Base-by-base conservation (phyloP, 2,888 invertebrate genomes). In the Acanthoscelides obtectus region DNA sequence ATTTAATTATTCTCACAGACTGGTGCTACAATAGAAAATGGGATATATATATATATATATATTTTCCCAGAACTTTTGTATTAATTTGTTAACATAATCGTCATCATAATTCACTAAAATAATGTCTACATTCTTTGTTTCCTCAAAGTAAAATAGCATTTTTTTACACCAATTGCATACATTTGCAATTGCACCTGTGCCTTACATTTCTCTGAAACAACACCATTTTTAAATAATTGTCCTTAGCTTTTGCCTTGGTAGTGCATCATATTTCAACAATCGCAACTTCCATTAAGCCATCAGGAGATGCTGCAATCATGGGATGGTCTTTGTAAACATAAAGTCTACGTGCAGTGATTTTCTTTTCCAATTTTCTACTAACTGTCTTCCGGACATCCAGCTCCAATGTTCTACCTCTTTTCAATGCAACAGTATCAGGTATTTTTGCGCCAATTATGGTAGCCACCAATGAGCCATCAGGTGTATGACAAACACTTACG, bases 141-240 rank as follows among this genome's bases (percentile, higher is more conserved):
- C n/a, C n/a, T n/a, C n/a, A n/a, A n/a, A n/a, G n/a, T n/a, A n/a
- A n/a, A n/a, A n/a, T n/a, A n/a, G n/a, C n/a, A n/a, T n/a, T n/a
- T n/a, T n/a, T n/a, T n/a, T n/a, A n/a, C n/a, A n/a, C n/a, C 64
- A 71, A 6, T 67, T n/a, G n/a, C n/a, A n/a, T n/a, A n/a, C n/a
- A n/a, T n/a, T n/a, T n/a, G n/a, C n/a, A n/a, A n/a, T n/a, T 71
- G 67, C n/a, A 71, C 45, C 21, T 71, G 69, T 5, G 69, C 69
- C 5, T n/a, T 22, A 70, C 22, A 75, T 70, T 75, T 75, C 2
- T 75, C 2, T n/a, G 71, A 66, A 20, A 69, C 6, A 70, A 72
- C 72, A 27, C 68, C 68, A 71, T 76, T 69, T n/a, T n/a, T n/a
- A n/a, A n/a, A n/a, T n/a, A 25, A 66, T 70, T n/a, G n/a, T n/a